Conservation (phyloP, 2,113 vertebrate genomes). For the Sturnus vulgaris region DNA sequence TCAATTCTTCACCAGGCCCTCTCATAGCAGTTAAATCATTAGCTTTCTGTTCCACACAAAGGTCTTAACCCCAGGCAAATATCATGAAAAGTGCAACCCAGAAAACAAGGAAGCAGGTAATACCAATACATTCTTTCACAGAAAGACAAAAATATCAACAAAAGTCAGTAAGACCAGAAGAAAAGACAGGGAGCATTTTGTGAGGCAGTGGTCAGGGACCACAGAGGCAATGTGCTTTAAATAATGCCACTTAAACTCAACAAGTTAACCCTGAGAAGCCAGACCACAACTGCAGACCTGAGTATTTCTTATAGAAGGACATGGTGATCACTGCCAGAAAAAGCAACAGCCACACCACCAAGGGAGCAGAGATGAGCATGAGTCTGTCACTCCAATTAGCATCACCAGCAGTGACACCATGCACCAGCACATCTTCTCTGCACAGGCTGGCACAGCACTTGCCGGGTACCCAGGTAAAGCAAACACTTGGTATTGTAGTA, state of each 20-base stretch:
- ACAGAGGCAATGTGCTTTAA: background rate
- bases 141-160: background rate
- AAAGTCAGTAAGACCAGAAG: background rate
- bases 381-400: background rate
- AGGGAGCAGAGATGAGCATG: background rate
- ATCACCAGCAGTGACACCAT: accelerated
- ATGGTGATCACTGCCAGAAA: background rate
- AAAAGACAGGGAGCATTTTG: background rate
- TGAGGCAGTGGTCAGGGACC: background rate
- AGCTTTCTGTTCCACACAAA: background rate
- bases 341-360: accelerated
- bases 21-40: background rate
- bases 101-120: background rate
- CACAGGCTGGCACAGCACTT: background rate
- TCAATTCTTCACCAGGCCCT: background rate
- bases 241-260: background rate
- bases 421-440: background rate
- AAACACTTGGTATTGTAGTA: accelerated
- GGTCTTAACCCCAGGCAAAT: background rate
- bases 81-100: background rate
- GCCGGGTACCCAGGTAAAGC: accelerated
- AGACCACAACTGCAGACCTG: background rate
- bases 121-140: background rate
- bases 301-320: background rate
- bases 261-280: background rate